Evolutionary conservation across 2,888 invertebrate species (phyloP).

Genomic region (Atethmia centrago): DNA sequence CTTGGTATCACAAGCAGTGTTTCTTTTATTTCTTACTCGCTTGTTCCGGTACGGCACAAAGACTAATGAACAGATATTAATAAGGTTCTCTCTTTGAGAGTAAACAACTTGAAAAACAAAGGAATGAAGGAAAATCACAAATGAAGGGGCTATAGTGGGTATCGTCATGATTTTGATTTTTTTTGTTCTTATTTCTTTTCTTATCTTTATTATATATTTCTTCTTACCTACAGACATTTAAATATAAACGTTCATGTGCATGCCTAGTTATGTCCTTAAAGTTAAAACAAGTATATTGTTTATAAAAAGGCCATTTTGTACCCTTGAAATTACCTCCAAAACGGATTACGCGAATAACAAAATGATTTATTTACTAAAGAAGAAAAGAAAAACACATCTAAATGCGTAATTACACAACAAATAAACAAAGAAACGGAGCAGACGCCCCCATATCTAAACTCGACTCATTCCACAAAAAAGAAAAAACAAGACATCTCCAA

Average conservation of each 20-base stretch:
- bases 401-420: slow-evolving; percentile 22
- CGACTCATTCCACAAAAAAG: slow-evolving; percentile 39
- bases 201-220: not conserved
- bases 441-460: slow-evolving; percentile 23
- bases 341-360: not conserved
- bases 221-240: not conserved
- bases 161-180: not conserved
- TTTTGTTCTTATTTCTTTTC: not conserved
- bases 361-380: not conserved
- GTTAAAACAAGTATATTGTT: not conserved
- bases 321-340: not conserved
- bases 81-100: slow-evolving; percentile 41
- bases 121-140: slow-evolving; percentile 51
- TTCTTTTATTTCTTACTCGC: slow-evolving; percentile 38
- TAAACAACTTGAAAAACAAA: slow-evolving; percentile 59
- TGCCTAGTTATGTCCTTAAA: not conserved
- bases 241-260: not conserved
- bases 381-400: not conserved
- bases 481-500: slow-evolving; percentile 37
- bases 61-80: slow-evolving; percentile 61
- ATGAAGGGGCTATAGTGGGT: slow-evolving; percentile 21
- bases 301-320: not conserved
- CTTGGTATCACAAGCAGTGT: slow-evolving; percentile 23
- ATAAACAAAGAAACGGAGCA: slow-evolving; percentile 27
- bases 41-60: slow-evolving; percentile 56